Evolutionary conservation across 2,797 vertebrate genomes (phyloP).

Genomic region (Clarias pachynema): DNA sequence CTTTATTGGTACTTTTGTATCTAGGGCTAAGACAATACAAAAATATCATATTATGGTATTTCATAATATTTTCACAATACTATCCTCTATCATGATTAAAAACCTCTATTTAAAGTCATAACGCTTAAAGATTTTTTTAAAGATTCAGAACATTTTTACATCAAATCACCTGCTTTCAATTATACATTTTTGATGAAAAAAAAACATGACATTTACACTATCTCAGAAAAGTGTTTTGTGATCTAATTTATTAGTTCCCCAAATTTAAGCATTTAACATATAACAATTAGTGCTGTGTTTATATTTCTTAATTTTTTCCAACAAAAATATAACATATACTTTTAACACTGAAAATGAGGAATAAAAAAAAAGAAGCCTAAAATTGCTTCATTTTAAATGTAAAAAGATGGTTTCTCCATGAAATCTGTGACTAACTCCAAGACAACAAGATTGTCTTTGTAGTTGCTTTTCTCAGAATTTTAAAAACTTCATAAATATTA

Average conservation of each 20-base stretch:
- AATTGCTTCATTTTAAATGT: background rate
- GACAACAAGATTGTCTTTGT: no score
- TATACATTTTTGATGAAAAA: background rate
- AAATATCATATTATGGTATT: background rate
- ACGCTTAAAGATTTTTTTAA: background rate
- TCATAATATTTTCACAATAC: background rate
- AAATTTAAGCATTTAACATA: background rate
- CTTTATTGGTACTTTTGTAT: background rate
- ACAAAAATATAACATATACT: background rate
- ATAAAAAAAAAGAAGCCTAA: background rate
- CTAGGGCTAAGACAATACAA: background rate
- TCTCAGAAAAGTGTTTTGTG: background rate
- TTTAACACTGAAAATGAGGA: background rate
- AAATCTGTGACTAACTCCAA: no score
- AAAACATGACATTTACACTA: background rate
- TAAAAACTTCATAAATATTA: no score
- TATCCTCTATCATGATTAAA: background rate
- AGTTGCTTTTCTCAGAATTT: no score
- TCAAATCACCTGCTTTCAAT: background rate
- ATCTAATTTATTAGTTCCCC: background rate
- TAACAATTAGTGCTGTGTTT: background rate
- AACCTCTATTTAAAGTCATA: background rate
- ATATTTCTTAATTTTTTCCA: background rate
- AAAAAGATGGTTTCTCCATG: background rate
- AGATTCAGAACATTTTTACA: background rate